A percentile compares a stretch with the other conserved stretches of the same genome.
These are phyloP conservation scores for Melanotaenia boesemani DNA, from an alignment of 2,797 vertebrate genomes.

Conservation along the genomic window DNA sequence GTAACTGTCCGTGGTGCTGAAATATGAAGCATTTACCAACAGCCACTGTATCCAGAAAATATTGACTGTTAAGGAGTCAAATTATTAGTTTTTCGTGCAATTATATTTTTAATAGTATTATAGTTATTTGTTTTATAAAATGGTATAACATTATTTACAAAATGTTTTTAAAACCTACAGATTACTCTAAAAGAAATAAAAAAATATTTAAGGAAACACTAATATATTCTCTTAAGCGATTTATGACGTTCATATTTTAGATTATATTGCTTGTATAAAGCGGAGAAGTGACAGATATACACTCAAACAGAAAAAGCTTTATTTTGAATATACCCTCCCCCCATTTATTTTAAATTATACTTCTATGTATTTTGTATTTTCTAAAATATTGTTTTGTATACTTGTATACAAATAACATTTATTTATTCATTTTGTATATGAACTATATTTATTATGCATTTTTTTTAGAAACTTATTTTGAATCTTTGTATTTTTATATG, in stretches of 20 bases:
- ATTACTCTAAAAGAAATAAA: background rate
- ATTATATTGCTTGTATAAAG: background rate
- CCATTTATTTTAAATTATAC: no score
- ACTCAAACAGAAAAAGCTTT: background rate
- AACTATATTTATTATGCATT: no score
- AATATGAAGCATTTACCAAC: background rate
- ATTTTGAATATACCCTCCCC: no score
- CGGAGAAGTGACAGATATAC: background rate
- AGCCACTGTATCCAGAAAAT: background rate
- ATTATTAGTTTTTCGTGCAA: background rate
- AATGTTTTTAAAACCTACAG: no score
- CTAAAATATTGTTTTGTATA: no score
- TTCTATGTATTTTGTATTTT: no score
- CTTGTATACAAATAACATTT: no score
- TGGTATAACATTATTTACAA: no score
- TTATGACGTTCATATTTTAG: background rate
- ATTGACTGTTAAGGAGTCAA: background rate
- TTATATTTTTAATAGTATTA: background rate
- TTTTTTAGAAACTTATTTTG: no score
- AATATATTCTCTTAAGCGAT: background rate
- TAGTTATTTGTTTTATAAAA: no score
- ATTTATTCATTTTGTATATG: no score
- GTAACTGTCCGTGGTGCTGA: conserved; percentile 36
- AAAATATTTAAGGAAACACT: background rate
- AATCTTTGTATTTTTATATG: no score